phyloP scores from a whole-genome alignment of 2,888 invertebrate species.

The Eubasilissa splendida region DNA sequence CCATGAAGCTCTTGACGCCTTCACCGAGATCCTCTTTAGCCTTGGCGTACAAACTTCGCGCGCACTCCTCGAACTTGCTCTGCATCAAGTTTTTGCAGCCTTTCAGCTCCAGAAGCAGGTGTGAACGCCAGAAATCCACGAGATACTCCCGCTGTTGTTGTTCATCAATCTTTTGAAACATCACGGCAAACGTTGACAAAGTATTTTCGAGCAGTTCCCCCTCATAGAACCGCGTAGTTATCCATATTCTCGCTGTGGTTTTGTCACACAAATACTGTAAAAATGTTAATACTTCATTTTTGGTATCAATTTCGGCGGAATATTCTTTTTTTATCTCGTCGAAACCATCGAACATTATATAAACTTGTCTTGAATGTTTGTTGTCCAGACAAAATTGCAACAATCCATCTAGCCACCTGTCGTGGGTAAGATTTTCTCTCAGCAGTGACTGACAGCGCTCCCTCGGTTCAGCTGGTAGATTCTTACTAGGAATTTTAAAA shows the following conservation, averaged over 20 bases:
- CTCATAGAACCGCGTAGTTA: neutral
- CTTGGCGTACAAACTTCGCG: neutral
- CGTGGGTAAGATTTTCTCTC: neutral
- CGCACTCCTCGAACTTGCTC: neutral
- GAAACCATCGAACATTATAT: neutral
- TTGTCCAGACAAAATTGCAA: neutral
- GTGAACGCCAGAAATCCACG: neutral
- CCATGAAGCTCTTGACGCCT: neutral
- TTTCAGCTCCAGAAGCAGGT: neutral
- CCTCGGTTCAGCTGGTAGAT: neutral
- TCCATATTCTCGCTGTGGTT: neutral
- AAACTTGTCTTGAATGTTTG: no score
- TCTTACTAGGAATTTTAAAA: neutral
- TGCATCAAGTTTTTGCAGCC: neutral
- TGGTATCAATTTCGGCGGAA: no score
- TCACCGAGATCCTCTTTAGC: neutral
- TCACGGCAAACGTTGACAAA: neutral
- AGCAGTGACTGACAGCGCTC: neutral
- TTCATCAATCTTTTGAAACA: neutral
- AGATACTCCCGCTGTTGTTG: neutral
- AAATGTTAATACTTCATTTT: no score
- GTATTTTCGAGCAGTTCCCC: neutral
- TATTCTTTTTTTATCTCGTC: neutral
- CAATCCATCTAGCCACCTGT: neutral
- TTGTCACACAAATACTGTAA: no score